These are phyloP conservation scores for Chymomyza procnemis DNA, from an alignment of 2,888 invertebrate species.

Conservation along the genomic window DNA sequence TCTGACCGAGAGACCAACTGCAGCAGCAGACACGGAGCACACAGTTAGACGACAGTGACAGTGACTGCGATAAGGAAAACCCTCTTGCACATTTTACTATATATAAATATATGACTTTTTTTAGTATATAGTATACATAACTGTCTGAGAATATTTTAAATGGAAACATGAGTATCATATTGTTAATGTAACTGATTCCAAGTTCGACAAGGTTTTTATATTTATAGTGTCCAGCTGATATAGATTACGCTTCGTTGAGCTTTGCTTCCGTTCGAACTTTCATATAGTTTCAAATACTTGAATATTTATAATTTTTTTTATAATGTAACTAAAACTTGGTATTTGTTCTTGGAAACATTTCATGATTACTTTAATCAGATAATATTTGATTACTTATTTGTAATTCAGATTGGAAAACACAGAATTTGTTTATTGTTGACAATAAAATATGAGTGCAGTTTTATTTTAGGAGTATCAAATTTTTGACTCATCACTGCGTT, in stretches of 20 bases:
- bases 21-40: neutral
- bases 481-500: no score
- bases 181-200: neutral
- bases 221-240: neutral
- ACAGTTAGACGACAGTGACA: slow-evolving; percentile 31
- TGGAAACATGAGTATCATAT: neutral
- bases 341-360: neutral
- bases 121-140: neutral
- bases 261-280: neutral
- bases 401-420: neutral
- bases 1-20: slow-evolving; percentile 35
- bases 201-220: neutral
- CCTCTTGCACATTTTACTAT: slow-evolving; percentile 17
- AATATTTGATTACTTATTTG: neutral
- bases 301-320: neutral
- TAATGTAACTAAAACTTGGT: neutral
- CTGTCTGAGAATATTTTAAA: neutral
- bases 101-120: no score
- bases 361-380: neutral
- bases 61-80: slow-evolving; percentile 50
- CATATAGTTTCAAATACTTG: neutral
- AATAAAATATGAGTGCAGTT: neutral
- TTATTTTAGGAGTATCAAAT: neutral
- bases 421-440: neutral
- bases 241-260: neutral